Base-by-base conservation (phyloP, 2,888 invertebrate species). In the Drosophila suboccidentalis region DNA sequence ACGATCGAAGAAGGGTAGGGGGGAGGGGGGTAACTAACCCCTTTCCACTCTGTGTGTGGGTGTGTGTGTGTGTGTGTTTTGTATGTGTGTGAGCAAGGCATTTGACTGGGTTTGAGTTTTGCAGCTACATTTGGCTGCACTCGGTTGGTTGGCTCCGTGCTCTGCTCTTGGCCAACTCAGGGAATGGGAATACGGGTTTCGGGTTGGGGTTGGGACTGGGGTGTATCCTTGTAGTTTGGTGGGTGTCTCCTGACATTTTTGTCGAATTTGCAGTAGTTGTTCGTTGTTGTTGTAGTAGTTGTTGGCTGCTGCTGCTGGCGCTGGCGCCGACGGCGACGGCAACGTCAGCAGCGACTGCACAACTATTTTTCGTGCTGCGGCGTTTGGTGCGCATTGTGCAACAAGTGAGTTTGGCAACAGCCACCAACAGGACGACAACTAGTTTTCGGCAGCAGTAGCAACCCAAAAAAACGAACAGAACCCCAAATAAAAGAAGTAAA, bases 381-480 rank as follows among this genome's bases (percentile, higher is more conserved):
- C 90, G 68, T 76, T 87, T 69, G 91, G 87, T 87, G 80, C 80
- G 90, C 88, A 90, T 91, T 92, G 92, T 93, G 93, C 93, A 93
- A 93, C 93, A 93, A 93, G 93, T 93, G 93, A 93, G 92, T 92
- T 92, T 91, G 92, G 90, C 91, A 92, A 89, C 91, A 91, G 90
- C 91, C 90, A 90, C 91, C 91, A 91, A 79, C 90, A 90, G 90
- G 90, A 91, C 90, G 90, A 90, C 91, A 90, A 90, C 89, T 88
- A 87, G 78, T 85, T 79, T 86, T 82, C 81, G 79, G 87, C 82
- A 87, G 46, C 39, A 41, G 10, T 17, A 49, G 36, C n/a, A 44
- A 29, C 26, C 26, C 39, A 41, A 46, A 36, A 19, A n/a, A n/a
- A 32, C 2, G 19, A 22, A 22, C 22, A 64, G 51, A 22, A 32